These are phyloP conservation scores for Chironomus riparius DNA, from an alignment of 2,888 invertebrate genomes.

Conservation along the genomic window DNA sequence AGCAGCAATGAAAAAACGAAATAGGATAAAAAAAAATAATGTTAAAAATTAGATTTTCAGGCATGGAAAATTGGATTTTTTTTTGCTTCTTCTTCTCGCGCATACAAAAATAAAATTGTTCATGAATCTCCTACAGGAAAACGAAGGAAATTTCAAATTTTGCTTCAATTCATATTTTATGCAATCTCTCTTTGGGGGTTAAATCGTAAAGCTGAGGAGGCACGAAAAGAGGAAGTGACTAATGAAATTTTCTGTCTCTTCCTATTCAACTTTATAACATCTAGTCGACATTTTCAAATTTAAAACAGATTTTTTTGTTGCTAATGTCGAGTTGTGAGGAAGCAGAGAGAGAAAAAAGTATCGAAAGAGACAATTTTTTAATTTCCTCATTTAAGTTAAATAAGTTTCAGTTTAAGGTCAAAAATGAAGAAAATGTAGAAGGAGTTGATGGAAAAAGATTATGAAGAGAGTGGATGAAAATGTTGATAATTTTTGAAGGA, in stretches of 20 bases:
- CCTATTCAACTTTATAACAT: neutral
- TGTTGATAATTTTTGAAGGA: too few species aligned
- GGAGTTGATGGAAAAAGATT: neutral
- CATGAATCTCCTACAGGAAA: neutral
- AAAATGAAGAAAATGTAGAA: neutral
- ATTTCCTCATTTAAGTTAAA: neutral
- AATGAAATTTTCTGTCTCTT: neutral
- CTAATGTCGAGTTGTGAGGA: neutral
- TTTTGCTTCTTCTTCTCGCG: neutral
- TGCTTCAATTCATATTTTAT: neutral
- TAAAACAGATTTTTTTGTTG: neutral
- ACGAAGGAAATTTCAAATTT: neutral
- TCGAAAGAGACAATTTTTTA: neutral
- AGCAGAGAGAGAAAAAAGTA: neutral
- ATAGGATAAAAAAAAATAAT: neutral
- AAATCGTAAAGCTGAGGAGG: neutral
- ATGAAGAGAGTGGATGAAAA: too few species aligned
- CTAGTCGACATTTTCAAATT: neutral
- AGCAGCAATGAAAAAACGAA: neutral
- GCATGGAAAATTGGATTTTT: slow-evolving; percentile 18
- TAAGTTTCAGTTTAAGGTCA: neutral
- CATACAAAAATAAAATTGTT: neutral
- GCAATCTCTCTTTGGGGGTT: neutral
- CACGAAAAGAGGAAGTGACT: neutral
- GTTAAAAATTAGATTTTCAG: slow-evolving; percentile 1